Conservation (phyloP, 2,888 invertebrate genomes). For the Masnerella sp. region DNA sequence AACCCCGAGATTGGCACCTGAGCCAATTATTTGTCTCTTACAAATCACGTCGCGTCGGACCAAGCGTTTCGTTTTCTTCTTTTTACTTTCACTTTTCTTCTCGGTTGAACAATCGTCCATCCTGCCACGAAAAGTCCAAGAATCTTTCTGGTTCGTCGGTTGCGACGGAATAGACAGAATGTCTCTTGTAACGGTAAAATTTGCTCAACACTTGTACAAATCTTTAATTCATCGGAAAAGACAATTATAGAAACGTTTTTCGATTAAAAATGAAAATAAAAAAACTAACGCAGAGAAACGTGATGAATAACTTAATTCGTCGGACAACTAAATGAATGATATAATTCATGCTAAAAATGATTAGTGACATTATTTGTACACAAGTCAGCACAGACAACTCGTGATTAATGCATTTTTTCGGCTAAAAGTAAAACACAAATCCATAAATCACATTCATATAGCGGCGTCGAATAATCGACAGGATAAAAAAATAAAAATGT, state of each 20-base stretch:
- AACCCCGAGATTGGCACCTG: constrained; percentile 68
- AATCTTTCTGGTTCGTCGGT: constrained; percentile 18
- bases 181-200: not conserved
- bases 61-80: constrained; percentile 12
- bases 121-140: constrained; percentile 19
- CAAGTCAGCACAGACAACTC: constrained; percentile 38
- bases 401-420: constrained; percentile 50
- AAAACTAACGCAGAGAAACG: not conserved
- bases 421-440: constrained; percentile 40
- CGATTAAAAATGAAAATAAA: not conserved
- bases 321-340: constrained; percentile 1
- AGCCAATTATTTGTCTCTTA: constrained; percentile 72
- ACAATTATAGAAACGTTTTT: not conserved
- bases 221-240: not conserved
- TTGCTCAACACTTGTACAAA: not conserved
- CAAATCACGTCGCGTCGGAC: constrained; percentile 65
- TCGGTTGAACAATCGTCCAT: constrained; percentile 27
- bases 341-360: constrained; percentile 15
- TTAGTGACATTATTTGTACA: constrained; percentile 12
- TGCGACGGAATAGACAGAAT: not conserved
- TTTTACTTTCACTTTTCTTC: constrained; percentile 44
- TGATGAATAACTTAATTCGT: not conserved
- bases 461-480: constrained; percentile 40
- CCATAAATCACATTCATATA: constrained; percentile 46
- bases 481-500: constrained; percentile 30